These are phyloP conservation scores for Stomatorhinus walkeri DNA, from an alignment of 2,797 vertebrate genomes.

Conservation along the genomic window DNA sequence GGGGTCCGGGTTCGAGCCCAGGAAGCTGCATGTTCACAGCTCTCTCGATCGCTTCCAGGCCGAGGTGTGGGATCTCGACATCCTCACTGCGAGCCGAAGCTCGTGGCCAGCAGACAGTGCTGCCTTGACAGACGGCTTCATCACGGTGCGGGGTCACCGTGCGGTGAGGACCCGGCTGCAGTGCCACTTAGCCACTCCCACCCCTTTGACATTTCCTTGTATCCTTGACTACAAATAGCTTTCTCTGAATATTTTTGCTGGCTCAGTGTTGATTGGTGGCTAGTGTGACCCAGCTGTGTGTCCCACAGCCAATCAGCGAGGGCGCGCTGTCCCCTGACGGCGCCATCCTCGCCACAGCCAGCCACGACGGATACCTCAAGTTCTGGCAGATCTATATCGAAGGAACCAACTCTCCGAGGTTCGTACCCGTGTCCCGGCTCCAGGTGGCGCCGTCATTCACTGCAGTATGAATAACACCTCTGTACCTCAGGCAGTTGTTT, in stretches of 20 bases:
- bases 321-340: slow-evolving; percentile 95
- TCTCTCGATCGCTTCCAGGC: slow-evolving; percentile 58
- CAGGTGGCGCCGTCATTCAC: not conserved
- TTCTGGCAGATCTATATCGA: slow-evolving; percentile 99
- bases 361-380: slow-evolving; percentile 93
- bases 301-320: slow-evolving; percentile 80
- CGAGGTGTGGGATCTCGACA: slow-evolving; percentile 95
- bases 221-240: not conserved
- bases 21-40: not conserved
- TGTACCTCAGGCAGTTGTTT: not conserved
- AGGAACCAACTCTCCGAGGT: slow-evolving; percentile 89
- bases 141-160: slow-evolving; percentile 84
- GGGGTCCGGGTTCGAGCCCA: not conserved
- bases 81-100: slow-evolving; percentile 72
- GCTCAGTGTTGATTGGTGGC: not conserved
- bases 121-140: slow-evolving; percentile 87
- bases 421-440: not conserved
- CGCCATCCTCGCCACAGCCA: slow-evolving; percentile 91
- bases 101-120: slow-evolving; percentile 78
- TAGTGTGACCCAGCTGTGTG: not conserved
- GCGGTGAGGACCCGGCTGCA: slow-evolving; percentile 58
- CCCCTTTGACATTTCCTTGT: not conserved
- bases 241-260: not conserved
- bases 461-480: not conserved
- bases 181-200: not conserved